Evolutionary conservation across 2,888 invertebrate genomes (phyloP), one percentile per base, ranked within the genome.

Genomic region (Cheilosia impressa): DNA sequence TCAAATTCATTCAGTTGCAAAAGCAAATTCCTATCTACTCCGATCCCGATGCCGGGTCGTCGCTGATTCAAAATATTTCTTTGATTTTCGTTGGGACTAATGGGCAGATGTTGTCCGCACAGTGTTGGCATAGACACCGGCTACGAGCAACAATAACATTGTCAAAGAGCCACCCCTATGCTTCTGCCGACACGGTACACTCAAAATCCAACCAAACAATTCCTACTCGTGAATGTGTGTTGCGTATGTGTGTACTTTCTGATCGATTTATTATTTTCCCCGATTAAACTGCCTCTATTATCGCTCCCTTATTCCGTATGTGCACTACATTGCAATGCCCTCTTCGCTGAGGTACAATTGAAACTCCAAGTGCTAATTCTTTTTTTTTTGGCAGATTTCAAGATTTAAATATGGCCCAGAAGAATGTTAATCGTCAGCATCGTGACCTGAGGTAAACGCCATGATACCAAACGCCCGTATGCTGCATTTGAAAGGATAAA

Each of bases 61-160:
- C 15, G 38, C 27, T 43, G 19, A 62, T 78, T 71, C 55, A 57
- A 71, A 71, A 38, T 65, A 71, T 57, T 69, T 81, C 71, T 71
- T 65, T 71, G 81, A 77, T 82, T 82, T 65, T 47, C 47, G 19
- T 43, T 15, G 1, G 7, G 41, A 47, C 62, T 63, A 60, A 60
- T 71, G 71, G 63, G 57, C 83, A 83, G 83, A 83, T 83, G 83
- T 83, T 65, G 63, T 63, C 68, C 68, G 52, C 55, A 52, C 55
- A 58, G 24, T 65, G 84, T 84, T 79, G 80, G 84, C 84, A 84
- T 84, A 84, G 84, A 75, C 84, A 80, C 84, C 76, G 63, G 55
- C 81, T 55, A 69, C 52, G 27, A 10, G 63, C 83, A 68, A 68
- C 52, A 80, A 80, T 75, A 84, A 71, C 80, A 80, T 47, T 69